phyloP scores from a whole-genome alignment of 2,113 vertebrate species.

The Strix uralensis region DNA sequence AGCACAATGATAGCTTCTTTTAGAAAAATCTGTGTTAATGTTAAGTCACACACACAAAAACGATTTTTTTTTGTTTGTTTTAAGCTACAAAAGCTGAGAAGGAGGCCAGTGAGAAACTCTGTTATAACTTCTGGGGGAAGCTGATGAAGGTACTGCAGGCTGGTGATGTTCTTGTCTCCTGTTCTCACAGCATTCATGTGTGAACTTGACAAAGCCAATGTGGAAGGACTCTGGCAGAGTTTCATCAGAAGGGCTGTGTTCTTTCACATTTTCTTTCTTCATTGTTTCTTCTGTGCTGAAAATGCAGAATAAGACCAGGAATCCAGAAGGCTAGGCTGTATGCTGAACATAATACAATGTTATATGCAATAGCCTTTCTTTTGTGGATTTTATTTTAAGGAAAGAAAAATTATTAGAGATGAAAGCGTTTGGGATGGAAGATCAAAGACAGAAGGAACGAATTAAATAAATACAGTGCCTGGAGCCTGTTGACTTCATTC shows the following conservation, averaged over 20 bases:
- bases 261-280: background rate
- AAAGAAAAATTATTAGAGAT: background rate
- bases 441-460: background rate
- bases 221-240: background rate
- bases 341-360: background rate
- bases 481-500: background rate
- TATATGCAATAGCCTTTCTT: background rate
- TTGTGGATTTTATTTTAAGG: background rate
- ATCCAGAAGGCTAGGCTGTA: background rate
- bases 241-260: background rate
- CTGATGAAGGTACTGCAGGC: background rate
- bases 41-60: background rate
- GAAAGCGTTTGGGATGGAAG: background rate
- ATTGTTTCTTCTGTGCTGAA: background rate
- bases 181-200: background rate
- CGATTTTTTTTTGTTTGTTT: background rate
- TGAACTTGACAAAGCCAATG: background rate
- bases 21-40: too few relatives aligned
- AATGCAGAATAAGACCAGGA: background rate
- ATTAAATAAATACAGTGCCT: background rate
- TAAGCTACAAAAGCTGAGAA: background rate
- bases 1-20: background rate
- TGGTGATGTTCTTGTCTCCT: background rate
- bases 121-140: background rate
- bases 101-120: background rate